phyloP scores from a whole-genome alignment of 2,113 vertebrate species.

The Cyphomyrus plagiostoma region DNA sequence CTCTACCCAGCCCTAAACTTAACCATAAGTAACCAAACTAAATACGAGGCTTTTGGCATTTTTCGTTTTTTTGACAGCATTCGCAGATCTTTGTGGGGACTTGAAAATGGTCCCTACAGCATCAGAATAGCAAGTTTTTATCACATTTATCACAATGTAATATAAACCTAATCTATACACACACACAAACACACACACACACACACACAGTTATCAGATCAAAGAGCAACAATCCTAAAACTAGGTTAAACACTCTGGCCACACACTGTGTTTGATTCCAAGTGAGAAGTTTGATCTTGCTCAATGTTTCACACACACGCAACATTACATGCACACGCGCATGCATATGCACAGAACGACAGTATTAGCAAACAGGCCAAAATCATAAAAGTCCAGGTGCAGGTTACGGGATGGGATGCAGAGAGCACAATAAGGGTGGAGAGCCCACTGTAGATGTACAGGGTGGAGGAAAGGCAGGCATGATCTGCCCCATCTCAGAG shows the following conservation, averaged over 20 bases:
- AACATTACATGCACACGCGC: background rate
- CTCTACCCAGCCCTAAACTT: too few relatives aligned
- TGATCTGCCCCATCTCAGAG: background rate
- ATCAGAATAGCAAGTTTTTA: too few relatives aligned
- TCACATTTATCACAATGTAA: too few relatives aligned
- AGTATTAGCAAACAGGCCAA: background rate
- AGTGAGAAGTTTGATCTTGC: slow-evolving; percentile 3
- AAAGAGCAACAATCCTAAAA: slow-evolving; percentile 17
- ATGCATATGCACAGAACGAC: background rate
- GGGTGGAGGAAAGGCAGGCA: background rate
- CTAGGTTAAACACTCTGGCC: slow-evolving; percentile 1
- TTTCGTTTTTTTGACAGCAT: too few relatives aligned
- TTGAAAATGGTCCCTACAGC: too few relatives aligned
- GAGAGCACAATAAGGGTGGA: background rate
- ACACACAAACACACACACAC: background rate
- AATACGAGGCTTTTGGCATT: too few relatives aligned
- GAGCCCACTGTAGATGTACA: background rate
- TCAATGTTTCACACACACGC: background rate
- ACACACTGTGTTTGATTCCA: background rate
- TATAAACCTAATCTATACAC: background rate
- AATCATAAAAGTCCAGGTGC: background rate
- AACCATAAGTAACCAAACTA: too few relatives aligned
- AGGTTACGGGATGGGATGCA: background rate
- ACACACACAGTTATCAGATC: slow-evolving; percentile 3
- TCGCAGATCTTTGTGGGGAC: too few relatives aligned